Base-by-base conservation (phyloP, 92 coral and sea anemone species). In the Scolanthus callimorphus region DNA sequence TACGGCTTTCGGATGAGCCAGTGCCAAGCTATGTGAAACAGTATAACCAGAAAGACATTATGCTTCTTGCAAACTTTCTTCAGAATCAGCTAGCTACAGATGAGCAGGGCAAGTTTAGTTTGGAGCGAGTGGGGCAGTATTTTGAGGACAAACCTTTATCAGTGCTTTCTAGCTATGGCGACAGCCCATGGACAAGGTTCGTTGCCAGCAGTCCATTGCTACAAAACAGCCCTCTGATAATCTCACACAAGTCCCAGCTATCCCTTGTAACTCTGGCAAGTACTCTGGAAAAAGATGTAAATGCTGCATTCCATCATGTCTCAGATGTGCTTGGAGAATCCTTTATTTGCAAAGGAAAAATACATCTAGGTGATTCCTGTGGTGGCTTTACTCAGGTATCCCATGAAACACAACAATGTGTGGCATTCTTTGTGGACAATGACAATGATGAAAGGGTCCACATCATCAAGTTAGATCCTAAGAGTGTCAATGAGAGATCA, bases 91-190 rank as follows among this genome's bases (percentile, higher is more conserved):
- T 94, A 9, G 81, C 74, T 6, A 79, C 76, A 17, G 77, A 78
- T 47, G 73, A 72, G 25, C 85, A 89, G 25, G 94, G 97, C 21
- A 94, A 89, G 83, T 94, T 94, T 39, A 88, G 90, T 29, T 49
- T 94, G 55, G 99, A 94, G 63, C 73, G 99, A 27, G 99, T 94
- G 17, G 97, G 99, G 17, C 99, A 94, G 39, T 94, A 94, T 81
- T 85, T 94, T 70, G 92, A 94, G 48, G 83, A 91, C 28, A 83
- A 89, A 59, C 86, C 86, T 25, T 65, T 94, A 10, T 9, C 81
- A 8, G 90, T 82, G 53, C 49, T 85, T 41, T 80, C 92, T 12
- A 57, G 82, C 15, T 71, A 67, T 58, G 87, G 97, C 17, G 73
- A 69, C 46, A 94, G 73, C 24, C 80, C 80, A 15, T 94, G 89